phyloP scores from a whole-genome alignment of 2,113 vertebrate species.

The Cinclus mexicanus region DNA sequence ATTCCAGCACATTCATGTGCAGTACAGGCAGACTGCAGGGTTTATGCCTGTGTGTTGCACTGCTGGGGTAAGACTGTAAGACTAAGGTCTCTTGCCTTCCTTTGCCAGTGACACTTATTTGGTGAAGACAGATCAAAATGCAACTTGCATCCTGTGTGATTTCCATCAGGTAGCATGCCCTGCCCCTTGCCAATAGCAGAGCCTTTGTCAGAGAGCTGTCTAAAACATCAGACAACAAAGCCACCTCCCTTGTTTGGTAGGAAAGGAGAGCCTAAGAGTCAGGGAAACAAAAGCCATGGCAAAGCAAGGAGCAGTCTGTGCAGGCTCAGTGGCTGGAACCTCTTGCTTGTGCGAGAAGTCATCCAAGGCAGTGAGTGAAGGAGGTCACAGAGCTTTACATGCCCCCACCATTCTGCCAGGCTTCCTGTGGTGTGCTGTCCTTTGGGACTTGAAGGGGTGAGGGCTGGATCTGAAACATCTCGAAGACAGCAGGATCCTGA shows the following conservation, averaged over 20 bases:
- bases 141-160: neutral
- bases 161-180: neutral
- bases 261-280: neutral
- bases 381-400: neutral
- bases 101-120: neutral
- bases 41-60: neutral
- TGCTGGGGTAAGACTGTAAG: neutral
- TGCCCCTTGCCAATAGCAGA: neutral
- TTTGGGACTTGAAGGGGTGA: neutral
- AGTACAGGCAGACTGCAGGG: neutral
- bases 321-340: neutral
- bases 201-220: neutral
- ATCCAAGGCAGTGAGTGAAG: neutral
- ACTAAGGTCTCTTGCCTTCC: neutral
- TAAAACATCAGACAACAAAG: neutral
- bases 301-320: neutral
- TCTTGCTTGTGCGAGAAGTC: neutral
- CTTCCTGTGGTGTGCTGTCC: neutral
- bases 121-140: neutral
- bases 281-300: neutral
- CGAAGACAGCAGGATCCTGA: neutral
- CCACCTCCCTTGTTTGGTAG: neutral
- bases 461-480: neutral
- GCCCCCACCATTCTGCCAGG: neutral
- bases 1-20: rapidly evolving